Evolutionary conservation across 2,797 vertebrate species (phyloP).

Genomic region (Molossus alvarezi): DNA sequence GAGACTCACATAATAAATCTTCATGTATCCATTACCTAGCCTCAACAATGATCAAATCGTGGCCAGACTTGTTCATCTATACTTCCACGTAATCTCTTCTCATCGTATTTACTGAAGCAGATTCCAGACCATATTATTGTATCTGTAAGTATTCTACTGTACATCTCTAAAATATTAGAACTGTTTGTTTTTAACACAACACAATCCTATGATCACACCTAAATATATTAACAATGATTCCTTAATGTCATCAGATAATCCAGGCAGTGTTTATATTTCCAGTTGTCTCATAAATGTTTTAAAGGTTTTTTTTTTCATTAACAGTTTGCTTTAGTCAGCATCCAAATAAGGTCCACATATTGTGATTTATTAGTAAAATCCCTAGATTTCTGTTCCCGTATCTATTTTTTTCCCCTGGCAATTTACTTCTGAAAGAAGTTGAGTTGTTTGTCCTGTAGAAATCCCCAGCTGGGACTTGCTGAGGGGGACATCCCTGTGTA

Average conservation of each 20-base stretch:
- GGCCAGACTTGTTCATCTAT: neutral
- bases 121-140: neutral
- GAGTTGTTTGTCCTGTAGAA: neutral
- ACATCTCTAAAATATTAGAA: neutral
- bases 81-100: neutral
- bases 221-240: constrained; percentile 1
- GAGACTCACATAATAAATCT: neutral
- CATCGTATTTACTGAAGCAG: neutral
- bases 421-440: constrained; percentile 48
- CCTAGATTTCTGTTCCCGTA: constrained; percentile 1
- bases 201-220: neutral
- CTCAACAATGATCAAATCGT: neutral
- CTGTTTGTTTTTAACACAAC: neutral
- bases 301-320: neutral
- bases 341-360: neutral
- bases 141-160: constrained; percentile 11
- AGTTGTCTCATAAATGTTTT: constrained; percentile 38
- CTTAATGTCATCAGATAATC: constrained; percentile 14
- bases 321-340: neutral
- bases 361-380: neutral
- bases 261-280: constrained; percentile 26
- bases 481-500: neutral
- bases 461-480: neutral
- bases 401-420: neutral
- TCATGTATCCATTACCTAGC: neutral